Base-by-base conservation (phyloP, 2,888 invertebrate genomes). In the Euspilapteryx auroguttella region DNA sequence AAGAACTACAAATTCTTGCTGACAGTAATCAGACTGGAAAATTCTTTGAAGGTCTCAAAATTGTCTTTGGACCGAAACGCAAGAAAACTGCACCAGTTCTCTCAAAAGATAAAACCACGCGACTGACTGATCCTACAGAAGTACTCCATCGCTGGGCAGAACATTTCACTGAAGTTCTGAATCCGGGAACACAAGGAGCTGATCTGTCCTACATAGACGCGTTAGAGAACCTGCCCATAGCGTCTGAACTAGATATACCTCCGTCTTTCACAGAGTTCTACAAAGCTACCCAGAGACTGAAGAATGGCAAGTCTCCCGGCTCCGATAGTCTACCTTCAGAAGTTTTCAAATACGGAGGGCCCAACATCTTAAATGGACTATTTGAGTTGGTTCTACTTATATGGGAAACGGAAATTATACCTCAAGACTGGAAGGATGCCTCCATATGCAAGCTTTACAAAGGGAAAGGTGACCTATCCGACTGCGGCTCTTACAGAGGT, bases 401-500 rank as follows among this genome's bases (percentile, higher is more conserved):
- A 8, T 17, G 17, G 17, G 17, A 17, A 8, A 5, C 5, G 17
- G 17, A 17, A 17, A 5, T 5, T 6, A 8, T 17, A 5, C 17
- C 17, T 5, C 5, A 17, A 17, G 8, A 5, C 8, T 17, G 5
- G 5, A 17, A 17, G 13, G 27, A 35, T 1, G 34, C 35, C n/a
- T 2, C 12, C 3, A 22, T 17, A 9, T 32, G 32, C 8, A 8
- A 4, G 4, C 17, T 17, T 17, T 17, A 17, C 8, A 17, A 30
- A 11, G 28, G 25, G n/a, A 31, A 31, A 28, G 31, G 25, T 2
- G 24, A 28, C 12, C 11, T 26, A 2, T 21, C 31, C 5, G 31
- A 38, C 12, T 41, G 39, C 15, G 30, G 33, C 21, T 36, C 37
- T 2, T 40, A 39, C 25, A 25, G 34, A 5, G 17, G 17, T 6